phyloP scores from a whole-genome alignment of 2,797 vertebrate genomes.

The Chelon auratus region DNA sequence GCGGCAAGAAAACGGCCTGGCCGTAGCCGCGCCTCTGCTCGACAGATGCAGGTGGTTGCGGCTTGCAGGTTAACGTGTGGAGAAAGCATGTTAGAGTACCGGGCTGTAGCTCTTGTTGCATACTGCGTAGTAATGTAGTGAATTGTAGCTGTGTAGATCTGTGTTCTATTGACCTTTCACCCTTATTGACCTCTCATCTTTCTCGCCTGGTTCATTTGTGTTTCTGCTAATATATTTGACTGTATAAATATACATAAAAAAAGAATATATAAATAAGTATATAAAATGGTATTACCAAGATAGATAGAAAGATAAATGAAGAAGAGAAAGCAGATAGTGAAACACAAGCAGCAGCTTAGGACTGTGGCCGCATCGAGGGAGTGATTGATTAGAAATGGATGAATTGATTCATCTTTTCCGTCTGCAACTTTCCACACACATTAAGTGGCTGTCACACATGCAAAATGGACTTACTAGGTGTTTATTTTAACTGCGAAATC shows the following conservation, averaged over 20 bases:
- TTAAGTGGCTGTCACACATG: constrained; percentile 55
- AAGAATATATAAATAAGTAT: constrained; percentile 68
- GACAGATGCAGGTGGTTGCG: constrained; percentile 23
- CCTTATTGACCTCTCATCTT: constrained; percentile 68
- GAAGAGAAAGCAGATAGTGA: constrained; percentile 60
- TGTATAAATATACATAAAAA: constrained; percentile 83
- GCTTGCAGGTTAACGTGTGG: constrained; percentile 31
- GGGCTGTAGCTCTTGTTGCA: constrained; percentile 71
- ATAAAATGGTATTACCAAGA: constrained; percentile 76
- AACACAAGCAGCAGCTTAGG: constrained; percentile 40
- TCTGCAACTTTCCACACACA: constrained; percentile 46
- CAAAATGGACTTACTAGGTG: constrained; percentile 40
- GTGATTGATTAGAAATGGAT: constrained; percentile 28
- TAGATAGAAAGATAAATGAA: constrained; percentile 78
- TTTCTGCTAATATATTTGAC: constrained; percentile 81
- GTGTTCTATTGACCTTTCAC: constrained; percentile 75
- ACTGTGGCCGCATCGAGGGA: constrained; percentile 34
- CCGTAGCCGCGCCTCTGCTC: constrained; percentile 18
- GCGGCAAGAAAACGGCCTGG: constrained; percentile 34
- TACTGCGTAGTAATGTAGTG: constrained; percentile 81
- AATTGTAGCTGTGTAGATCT: constrained; percentile 82
- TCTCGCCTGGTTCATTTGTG: constrained; percentile 79
- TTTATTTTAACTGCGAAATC: constrained; percentile 66
- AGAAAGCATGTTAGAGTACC: constrained; percentile 60
- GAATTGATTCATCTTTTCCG: constrained; percentile 42